Evolutionary conservation across 2,113 vertebrate genomes (phyloP).

Genomic region (Recurvirostra avosetta): DNA sequence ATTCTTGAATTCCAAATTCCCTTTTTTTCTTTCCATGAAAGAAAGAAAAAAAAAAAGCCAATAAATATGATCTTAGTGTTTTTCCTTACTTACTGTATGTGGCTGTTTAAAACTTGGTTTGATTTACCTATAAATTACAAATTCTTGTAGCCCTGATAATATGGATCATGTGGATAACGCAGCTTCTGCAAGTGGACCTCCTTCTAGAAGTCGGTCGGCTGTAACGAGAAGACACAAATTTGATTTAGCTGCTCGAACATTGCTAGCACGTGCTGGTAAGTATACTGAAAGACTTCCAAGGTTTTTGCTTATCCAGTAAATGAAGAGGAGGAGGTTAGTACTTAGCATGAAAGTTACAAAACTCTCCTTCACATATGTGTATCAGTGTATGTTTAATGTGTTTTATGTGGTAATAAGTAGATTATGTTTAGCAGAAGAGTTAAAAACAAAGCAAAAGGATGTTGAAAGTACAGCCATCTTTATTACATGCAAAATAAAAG

Average conservation of each 20-base stretch:
- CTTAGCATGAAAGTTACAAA: background rate
- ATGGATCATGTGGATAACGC: conserved; percentile 86
- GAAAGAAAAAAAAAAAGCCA: background rate
- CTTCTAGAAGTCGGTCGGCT: conserved; percentile 82
- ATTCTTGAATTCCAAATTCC: background rate
- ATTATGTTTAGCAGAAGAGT: background rate
- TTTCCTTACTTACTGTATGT: background rate
- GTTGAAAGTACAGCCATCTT: background rate
- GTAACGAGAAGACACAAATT: conserved; percentile 92
- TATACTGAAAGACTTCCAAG: background rate
- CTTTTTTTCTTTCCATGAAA: background rate
- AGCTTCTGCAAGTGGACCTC: conserved; percentile 80
- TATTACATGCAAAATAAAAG: conserved; percentile 57
- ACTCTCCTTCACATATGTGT: fast-evolving
- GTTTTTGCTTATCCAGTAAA: background rate
- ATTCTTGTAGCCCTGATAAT: conserved; percentile 82
- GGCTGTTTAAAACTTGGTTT: background rate
- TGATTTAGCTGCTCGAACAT: conserved; percentile 90
- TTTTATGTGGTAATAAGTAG: background rate
- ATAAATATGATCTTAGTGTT: background rate
- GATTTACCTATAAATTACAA: background rate
- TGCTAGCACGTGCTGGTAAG: conserved; percentile 93
- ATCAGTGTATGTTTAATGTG: background rate
- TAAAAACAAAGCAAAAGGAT: background rate
- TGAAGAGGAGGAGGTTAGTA: background rate